Evolutionary conservation across 2,797 vertebrate species (phyloP), one percentile per base, ranked within the genome.

Genomic region (Sebastes kiyomatsui): DNA sequence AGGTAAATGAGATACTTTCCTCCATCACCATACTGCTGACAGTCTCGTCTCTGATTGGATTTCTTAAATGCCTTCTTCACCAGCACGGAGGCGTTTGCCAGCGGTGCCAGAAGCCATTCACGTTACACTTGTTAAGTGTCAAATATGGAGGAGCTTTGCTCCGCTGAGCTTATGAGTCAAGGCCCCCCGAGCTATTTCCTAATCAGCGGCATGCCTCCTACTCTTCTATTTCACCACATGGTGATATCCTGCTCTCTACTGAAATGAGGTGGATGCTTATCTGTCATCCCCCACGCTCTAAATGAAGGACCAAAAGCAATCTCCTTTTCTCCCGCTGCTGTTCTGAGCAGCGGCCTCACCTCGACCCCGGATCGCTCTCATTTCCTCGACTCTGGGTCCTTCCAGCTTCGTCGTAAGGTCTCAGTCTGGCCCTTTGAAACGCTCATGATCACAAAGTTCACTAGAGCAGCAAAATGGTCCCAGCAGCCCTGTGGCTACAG

Each of bases 51-150:
- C 75, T 67, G 65, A 77, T 72, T 70, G 66, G 62, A 72, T 84
- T 85, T 86, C 75, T 75, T 60, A 56, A 77, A 81, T 68, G 80
- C 80, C 85, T 90, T 71, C 75, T 58, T 78, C 73, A 64, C 23
- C 61, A 79, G 87, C 81, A 46, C 22, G 28, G 68, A 77, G 68
- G 76, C 66, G 62, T 67, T 79, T 83, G 87, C 87, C 78, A 81
- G 66, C 79, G 75, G 46, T 23, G 79, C 87, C 79, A 67, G 75
- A 55, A 86, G 87, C 77, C 78, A 72, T 87, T 77, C 27, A 55
- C 33, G 77, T 82, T 93, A 82, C 89, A 92, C 84, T 93, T 91
- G 90, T 90, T 93, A 83, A 78, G 85, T 91, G 89, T 93, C 90
- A 89, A 80, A 87, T 71, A 82, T 78, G 75, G 83, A 89, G 87